Base-by-base conservation (phyloP, 2,888 invertebrate species). In the Erebia epiphron region DNA sequence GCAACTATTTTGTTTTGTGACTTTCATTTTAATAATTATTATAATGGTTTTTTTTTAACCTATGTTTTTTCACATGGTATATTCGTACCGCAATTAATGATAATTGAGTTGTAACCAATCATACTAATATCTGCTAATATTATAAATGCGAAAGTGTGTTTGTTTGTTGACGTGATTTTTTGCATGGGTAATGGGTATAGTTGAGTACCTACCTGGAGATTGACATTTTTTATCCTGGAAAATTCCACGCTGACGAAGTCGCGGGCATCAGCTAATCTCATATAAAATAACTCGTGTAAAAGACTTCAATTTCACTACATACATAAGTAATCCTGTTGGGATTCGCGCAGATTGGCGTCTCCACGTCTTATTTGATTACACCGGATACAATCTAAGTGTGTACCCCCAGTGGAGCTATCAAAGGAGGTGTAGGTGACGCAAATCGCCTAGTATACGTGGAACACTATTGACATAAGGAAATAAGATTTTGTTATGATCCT, bases 291-390 rank as follows among this genome's bases (percentile, higher is more conserved):
- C 46, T 72, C 64, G 69, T 67, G 65, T 68, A 67, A 67, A 50
- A 67, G 67, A 67, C 67, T 67, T 69, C 69, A 72, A 69, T 72
- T 72, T 69, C 46, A 64, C 69, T 72, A 72, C 64, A 72, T 72
- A 67, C 69, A 72, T 72, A 72, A 69, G 69, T 72, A 72, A 72
- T 72, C 67, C 63, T 67, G 69, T 69, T 49, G 63, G 41, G 69
- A 54, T 67, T 60, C 46, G 49, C 69, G 63, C 69, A 72, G 69
- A 72, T 69, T 69, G 69, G 69, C 72, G 67, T 72, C 67, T 69
- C 62, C 49, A 26, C 69, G 62, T 67, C 67, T 72, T 69, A 72
- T 72, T 69, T 67, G 67, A 72, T 72, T 72, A 72, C 69, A 49
- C 60, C 69, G 69, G 72, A 67, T 69, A 62, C 58, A 63, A 64